These are phyloP conservation scores for Motacilla alba DNA, from an alignment of 2,113 vertebrate genomes.

Conservation along the genomic window DNA sequence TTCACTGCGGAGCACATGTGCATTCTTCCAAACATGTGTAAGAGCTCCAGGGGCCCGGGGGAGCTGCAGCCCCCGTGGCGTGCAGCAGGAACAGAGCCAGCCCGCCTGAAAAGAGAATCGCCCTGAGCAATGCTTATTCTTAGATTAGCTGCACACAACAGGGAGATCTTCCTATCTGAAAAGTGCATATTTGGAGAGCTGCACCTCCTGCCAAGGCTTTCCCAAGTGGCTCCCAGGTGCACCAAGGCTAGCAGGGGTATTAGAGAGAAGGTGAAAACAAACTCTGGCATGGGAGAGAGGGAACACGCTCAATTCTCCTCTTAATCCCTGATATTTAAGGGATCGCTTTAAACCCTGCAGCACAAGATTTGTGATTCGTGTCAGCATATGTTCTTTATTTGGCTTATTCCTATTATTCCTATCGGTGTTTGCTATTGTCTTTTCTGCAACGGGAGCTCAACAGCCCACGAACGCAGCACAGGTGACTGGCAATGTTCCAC, in stretches of 20 bases:
- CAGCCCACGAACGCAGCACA: not conserved
- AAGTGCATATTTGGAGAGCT: not conserved
- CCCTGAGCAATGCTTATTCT: not conserved
- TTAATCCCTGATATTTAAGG: conserved; percentile 33
- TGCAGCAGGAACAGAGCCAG: not conserved
- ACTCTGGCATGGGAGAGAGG: not conserved
- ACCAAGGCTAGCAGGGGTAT: not conserved
- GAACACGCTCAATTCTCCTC: not conserved
- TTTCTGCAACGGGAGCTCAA: not conserved
- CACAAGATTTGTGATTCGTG: not conserved
- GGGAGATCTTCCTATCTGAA: not conserved
- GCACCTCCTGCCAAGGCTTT: not conserved
- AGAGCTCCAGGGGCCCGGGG: not conserved
- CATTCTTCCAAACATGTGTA: not conserved
- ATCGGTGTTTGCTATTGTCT: not conserved
- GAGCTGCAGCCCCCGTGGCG: not conserved
- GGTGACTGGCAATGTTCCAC: not conserved
- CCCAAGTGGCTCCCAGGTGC: not conserved
- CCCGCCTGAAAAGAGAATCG: not conserved
- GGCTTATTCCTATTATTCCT: not conserved
- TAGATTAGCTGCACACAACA: not conserved
- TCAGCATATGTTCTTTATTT: not conserved
- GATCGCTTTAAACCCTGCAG: conserved; percentile 2
- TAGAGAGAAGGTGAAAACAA: not conserved
- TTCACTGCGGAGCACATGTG: not conserved